Base-by-base conservation (phyloP, 1,140 invertebrate genomes). In the Drosophila lini region DNA sequence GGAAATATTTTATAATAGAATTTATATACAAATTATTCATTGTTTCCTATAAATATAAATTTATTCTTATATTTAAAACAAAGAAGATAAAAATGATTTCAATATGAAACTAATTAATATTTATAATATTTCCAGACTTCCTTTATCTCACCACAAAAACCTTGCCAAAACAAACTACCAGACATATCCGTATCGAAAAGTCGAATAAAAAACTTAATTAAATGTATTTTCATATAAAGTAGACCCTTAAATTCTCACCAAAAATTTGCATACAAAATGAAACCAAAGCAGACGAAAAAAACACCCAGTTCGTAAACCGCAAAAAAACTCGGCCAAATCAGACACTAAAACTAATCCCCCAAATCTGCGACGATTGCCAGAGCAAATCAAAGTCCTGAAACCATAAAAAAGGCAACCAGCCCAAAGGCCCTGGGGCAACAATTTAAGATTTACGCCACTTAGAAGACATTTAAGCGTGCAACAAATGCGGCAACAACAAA, bases 371-470 rank as follows among this genome's bases (percentile, higher is more conserved):
- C 79, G 68, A 81, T 68, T 81, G 61, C 74, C 73, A 48, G 22
- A 57, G 57, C 74, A 65, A 81, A 81, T 81, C 56, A 81, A 68
- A 81, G 74, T 63, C 41, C 50, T 81, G 79, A 76, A 56, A 77
- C 41, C 67, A 74, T 67, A 64, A 64, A 78, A 71, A 73, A 64
- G 34, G 52, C 31, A 80, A 42, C 52, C 57, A 77, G 45, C 41
- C 41, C 15, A 45, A 44, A 57, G 42, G 53, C 69, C 80, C 80
- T 65, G 59, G 60, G 80, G 80, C 80, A 82, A 82, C 74, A 82
- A 82, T 82, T 82, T 82, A 78, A 82, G 80, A 82, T 82, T 82
- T 82, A 82, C 80, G 80, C 80, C 80, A 82, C 80, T 82, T 82
- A 82, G 80, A 82, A 82, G 80, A 61, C 64, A 82, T 81, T 82